Percentiles rank a stretch among this genome's conserved stretches.
phyloP scores from a whole-genome alignment of 2,797 vertebrate genomes.

The Masticophis lateralis region DNA sequence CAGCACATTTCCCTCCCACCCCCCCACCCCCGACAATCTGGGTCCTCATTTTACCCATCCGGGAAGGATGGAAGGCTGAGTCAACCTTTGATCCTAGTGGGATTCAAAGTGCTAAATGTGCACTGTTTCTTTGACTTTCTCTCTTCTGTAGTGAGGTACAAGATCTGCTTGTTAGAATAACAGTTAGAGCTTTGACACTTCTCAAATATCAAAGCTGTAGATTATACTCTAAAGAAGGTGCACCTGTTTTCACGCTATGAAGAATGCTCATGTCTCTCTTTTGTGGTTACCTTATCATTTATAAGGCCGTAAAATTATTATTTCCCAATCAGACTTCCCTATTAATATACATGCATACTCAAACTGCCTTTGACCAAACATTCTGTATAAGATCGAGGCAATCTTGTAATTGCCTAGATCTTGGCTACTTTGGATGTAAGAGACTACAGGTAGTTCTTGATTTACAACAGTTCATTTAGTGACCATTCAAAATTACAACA shows the following conservation, averaged over 20 bases:
- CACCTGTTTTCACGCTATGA: neutral
- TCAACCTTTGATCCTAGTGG: no score
- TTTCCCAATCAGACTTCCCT: neutral
- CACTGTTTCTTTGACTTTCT: neutral
- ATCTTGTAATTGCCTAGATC: neutral
- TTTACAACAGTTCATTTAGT: no score
- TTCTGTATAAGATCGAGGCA: neutral
- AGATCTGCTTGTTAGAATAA: neutral
- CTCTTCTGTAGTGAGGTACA: neutral
- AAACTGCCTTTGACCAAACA: neutral
- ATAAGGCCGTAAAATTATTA: neutral
- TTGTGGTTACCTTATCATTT: neutral
- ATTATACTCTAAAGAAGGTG: neutral
- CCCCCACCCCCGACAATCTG: no score
- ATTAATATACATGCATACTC: neutral
- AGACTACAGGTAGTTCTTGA: neutral
- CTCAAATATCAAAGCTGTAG: neutral
- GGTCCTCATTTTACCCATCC: no score
- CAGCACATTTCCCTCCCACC: no score
- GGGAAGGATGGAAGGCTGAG: no score
- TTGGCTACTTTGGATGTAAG: neutral
- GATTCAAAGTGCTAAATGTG: neutral
- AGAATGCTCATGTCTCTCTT: neutral
- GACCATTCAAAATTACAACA: no score
- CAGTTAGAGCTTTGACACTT: neutral